phyloP scores from a whole-genome alignment of 2,113 vertebrate genomes.

The Pleuronectes platessa region DNA sequence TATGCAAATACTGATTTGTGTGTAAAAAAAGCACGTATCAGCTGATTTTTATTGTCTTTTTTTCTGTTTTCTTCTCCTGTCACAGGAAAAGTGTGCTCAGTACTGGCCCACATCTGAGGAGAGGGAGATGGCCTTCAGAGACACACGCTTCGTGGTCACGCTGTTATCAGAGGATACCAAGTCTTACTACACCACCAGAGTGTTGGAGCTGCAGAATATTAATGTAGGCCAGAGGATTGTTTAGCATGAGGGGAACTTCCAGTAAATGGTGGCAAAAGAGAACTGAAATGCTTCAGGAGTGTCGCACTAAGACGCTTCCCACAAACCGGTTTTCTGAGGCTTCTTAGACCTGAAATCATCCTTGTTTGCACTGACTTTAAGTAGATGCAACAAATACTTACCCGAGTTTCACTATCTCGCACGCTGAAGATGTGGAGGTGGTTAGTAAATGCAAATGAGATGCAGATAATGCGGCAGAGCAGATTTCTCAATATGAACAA shows the following conservation, averaged over 20 bases:
- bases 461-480: conserved; percentile 2
- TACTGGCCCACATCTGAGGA: conserved; percentile 95
- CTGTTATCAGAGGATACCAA: conserved; percentile 94
- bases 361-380: not conserved
- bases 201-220: conserved; percentile 90
- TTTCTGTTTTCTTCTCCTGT: not conserved
- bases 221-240: conserved; percentile 81
- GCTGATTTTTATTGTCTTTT: not conserved
- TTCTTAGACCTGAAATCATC: not conserved
- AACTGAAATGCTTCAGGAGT: conserved; percentile 16
- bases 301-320: not conserved
- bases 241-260: not conserved
- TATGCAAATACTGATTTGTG: no score
- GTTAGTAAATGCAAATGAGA: not conserved
- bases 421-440: not conserved
- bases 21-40: no score
- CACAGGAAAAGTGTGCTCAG: conserved; percentile 97
- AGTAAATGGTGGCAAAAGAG: not conserved
- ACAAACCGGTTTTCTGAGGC: not conserved
- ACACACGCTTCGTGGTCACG: conserved; percentile 91
- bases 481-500: not conserved
- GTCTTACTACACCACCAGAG: conserved; percentile 95
- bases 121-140: conserved; percentile 89
- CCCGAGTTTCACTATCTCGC: not conserved
- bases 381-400: not conserved